These are phyloP conservation scores for Caenorhabditis virilis DNA, from an alignment of 2,888 invertebrate genomes.

Conservation along the genomic window DNA sequence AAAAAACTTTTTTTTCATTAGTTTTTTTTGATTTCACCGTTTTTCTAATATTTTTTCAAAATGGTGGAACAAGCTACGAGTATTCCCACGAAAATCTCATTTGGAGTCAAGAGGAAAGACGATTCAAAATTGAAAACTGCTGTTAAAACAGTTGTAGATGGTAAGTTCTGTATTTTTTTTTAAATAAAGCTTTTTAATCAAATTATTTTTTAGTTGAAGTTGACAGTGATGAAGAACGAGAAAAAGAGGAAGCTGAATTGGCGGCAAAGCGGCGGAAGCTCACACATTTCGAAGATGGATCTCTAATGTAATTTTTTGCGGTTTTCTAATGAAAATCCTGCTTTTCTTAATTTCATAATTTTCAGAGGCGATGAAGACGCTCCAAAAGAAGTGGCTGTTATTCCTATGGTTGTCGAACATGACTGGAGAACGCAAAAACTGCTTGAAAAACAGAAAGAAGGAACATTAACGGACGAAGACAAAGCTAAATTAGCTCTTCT, in stretches of 20 bases:
- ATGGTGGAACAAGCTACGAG: slow-evolving; percentile 19
- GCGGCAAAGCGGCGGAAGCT: slow-evolving; percentile 44
- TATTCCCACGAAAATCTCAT: slow-evolving; percentile 43
- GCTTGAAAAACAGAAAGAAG: slow-evolving; percentile 50
- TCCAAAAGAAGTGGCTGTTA: slow-evolving; percentile 39
- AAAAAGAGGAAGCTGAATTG: slow-evolving; percentile 41
- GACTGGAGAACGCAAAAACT: slow-evolving; percentile 54
- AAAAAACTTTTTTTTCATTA: background rate
- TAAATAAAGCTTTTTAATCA: background rate
- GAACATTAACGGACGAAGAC: slow-evolving; percentile 52
- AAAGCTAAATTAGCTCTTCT: slow-evolving; percentile 47
- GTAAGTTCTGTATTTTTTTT: slow-evolving; percentile 12
- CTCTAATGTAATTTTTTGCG: slow-evolving; percentile 34
- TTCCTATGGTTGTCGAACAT: slow-evolving; percentile 52
- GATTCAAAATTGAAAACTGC: slow-evolving; percentile 27
- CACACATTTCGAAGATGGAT: slow-evolving; percentile 52
- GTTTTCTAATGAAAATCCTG: background rate
- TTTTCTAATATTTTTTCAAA: background rate
- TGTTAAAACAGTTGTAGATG: slow-evolving; percentile 21
- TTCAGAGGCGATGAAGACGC: slow-evolving; percentile 45
- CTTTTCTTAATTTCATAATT: slow-evolving; percentile 6
- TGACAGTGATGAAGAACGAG: slow-evolving; percentile 51
- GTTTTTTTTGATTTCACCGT: background rate
- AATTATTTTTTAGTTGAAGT: slow-evolving; percentile 29
- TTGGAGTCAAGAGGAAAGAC: slow-evolving; percentile 48